Evolutionary conservation across 2,113 vertebrate genomes (phyloP).

Genomic region (Colaptes auratus): DNA sequence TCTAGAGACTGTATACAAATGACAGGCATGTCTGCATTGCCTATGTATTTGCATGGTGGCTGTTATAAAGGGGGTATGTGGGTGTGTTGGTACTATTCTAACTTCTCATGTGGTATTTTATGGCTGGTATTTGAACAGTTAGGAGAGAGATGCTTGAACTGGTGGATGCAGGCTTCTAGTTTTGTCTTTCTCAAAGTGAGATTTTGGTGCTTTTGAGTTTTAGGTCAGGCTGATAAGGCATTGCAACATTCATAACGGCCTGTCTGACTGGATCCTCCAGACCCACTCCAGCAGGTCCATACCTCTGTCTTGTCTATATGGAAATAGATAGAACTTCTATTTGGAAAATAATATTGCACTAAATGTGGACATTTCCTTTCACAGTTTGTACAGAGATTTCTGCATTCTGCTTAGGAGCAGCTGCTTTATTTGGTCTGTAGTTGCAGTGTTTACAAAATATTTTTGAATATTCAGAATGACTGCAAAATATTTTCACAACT

Average conservation of each 20-base stretch:
- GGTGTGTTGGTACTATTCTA: neutral
- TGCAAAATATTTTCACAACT: neutral
- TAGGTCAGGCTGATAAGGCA: neutral
- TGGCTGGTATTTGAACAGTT: neutral
- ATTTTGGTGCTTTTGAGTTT: neutral
- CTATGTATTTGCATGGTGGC: neutral
- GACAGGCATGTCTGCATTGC: neutral
- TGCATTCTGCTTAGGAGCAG: neutral
- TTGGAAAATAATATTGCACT: neutral
- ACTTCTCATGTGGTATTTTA: neutral
- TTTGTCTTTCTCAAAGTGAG: neutral
- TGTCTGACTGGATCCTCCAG: neutral
- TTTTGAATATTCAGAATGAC: neutral
- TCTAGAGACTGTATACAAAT: neutral
- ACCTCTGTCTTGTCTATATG: neutral
- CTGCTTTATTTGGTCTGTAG: neutral
- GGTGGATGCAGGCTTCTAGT: neutral
- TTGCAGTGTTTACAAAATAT: neutral
- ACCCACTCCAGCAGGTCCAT: no score
- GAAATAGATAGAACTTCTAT: neutral
- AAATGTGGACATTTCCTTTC: neutral
- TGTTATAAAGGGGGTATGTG: neutral
- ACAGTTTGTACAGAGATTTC: neutral
- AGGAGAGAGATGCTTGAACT: neutral
- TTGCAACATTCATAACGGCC: neutral